phyloP scores from a whole-genome alignment of 1,140 invertebrate genomes.

The Coboldia fuscipes region DNA sequence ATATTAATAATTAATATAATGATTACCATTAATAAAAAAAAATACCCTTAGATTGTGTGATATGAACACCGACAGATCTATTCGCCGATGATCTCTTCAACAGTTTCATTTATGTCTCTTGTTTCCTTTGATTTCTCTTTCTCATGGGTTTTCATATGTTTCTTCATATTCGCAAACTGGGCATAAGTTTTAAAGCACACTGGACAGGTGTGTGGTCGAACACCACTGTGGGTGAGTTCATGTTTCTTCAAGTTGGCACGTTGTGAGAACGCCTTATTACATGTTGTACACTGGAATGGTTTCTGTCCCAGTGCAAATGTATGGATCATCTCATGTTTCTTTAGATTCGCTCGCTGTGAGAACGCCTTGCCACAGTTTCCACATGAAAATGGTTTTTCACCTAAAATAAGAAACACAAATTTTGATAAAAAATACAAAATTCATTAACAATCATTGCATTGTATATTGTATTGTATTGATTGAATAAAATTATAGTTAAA shows the following conservation, averaged over 20 bases:
- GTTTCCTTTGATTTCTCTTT: too few relatives aligned
- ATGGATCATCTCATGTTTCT: slow-evolving; percentile 19
- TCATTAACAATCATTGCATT: too few relatives aligned
- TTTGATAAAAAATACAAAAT: too few relatives aligned
- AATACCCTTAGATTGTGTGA: too few relatives aligned
- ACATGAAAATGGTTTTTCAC: slow-evolving; percentile 19
- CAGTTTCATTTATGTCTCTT: too few relatives aligned
- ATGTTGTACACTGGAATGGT: slow-evolving; percentile 18
- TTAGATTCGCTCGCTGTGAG: slow-evolving; percentile 19
- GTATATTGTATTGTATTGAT: too few relatives aligned
- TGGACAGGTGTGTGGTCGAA: not conserved
- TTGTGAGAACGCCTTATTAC: slow-evolving; percentile 18
- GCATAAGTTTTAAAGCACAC: not conserved
- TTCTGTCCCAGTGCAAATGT: slow-evolving; percentile 19
- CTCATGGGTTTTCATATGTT: slow-evolving; percentile 1
- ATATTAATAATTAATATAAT: too few relatives aligned
- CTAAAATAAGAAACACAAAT: slow-evolving; percentile 20
- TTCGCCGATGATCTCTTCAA: too few relatives aligned
- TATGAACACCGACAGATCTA: too few relatives aligned
- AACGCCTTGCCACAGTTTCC: slow-evolving; percentile 18
- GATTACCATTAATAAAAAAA: too few relatives aligned
- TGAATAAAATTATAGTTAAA: too few relatives aligned
- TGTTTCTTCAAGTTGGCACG: slow-evolving; percentile 20
- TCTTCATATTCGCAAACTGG: not conserved
- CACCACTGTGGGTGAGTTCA: slow-evolving; percentile 18